Base-by-base conservation (phyloP, 2,888 invertebrate species). In the Melanostoma scalare region DNA sequence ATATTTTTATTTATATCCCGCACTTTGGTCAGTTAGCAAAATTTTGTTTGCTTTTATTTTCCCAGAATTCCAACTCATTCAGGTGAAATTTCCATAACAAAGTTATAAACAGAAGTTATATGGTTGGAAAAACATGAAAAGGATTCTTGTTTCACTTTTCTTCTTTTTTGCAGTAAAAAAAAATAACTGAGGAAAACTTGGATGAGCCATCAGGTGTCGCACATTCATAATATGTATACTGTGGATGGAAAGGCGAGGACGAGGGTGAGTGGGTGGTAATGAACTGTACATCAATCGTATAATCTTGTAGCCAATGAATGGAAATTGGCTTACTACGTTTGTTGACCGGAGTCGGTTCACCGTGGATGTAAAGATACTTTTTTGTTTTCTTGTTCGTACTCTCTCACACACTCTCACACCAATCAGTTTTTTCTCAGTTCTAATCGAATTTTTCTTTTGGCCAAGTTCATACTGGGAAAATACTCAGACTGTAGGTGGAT, bases 41-140 rank as follows among this genome's bases (percentile, higher is more conserved):
- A 60, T 50, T 61, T 81, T 63, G 63, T 56, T 50, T 10, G 36
- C 38, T 40, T 58, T 55, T 44, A 58, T 74, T 9, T 44, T 63
- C 53, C 9, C 36, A 42, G 35, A 35, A 60, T 33, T 9, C 3
- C 6, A 31, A 65, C 42, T 65, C 58, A 69, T 65, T 60, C 35
- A 53, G 48, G 10, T 35, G 46, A 71, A 65, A 74, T 63, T 36
- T 69, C 46, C 44, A 55, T 56, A 69, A 58, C 69, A 77, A 74
- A 77, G 58, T 77, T 73, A 69, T 82, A 63, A 69, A 73, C 55
- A 71, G 50, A 52, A 63, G 56, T 73, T 77, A 69, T 63, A 68
- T 69, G 72, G 67, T 76, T 58, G 76, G 55, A 33, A 67, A 76
- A 75, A 76, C 55, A 71, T 75, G 80, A 71, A 75, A 61, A 50